These are phyloP conservation scores for Rhineura floridana DNA, from an alignment of 2,113 vertebrate genomes.

Conservation along the genomic window DNA sequence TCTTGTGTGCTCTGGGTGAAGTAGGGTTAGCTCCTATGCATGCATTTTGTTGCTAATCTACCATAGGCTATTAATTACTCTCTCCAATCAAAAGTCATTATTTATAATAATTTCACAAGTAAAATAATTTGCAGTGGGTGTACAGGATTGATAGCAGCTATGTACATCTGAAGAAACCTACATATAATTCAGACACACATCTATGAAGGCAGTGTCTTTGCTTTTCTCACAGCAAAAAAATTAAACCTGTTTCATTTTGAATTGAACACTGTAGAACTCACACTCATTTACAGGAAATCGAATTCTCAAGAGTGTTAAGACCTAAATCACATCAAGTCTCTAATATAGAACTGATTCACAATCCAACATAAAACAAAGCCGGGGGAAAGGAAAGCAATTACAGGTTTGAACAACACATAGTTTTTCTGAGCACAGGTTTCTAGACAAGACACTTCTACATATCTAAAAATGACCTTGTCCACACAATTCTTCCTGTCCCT, in stretches of 20 bases:
- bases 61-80: constrained; percentile 70
- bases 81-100: constrained; percentile 65
- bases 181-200: constrained; percentile 38
- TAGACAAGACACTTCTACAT: background rate
- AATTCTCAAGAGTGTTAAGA: constrained; percentile 49
- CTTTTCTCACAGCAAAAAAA: background rate
- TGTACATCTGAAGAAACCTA: constrained; percentile 7
- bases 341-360: constrained; percentile 36
- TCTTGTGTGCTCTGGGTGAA: constrained; percentile 52
- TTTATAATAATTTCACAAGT: constrained; percentile 60
- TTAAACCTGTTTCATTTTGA: constrained; percentile 39
- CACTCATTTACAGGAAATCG: constrained; percentile 27
- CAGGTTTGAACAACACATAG: constrained; percentile 25
- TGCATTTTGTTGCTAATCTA: constrained; percentile 59
- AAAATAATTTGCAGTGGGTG: constrained; percentile 59
- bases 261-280: constrained; percentile 32
- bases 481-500: background rate
- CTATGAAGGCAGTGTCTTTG: background rate
- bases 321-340: constrained; percentile 44
- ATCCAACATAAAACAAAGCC: constrained; percentile 40
- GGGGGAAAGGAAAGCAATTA: constrained; percentile 39
- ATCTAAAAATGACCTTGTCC: background rate
- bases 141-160: constrained; percentile 36
- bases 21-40: constrained; percentile 10
- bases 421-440: background rate